Percentiles rank a stretch among this genome's conserved stretches.
These are phyloP conservation scores for Pitta sordida DNA, from an alignment of 2,113 vertebrate genomes.

Conservation along the genomic window DNA sequence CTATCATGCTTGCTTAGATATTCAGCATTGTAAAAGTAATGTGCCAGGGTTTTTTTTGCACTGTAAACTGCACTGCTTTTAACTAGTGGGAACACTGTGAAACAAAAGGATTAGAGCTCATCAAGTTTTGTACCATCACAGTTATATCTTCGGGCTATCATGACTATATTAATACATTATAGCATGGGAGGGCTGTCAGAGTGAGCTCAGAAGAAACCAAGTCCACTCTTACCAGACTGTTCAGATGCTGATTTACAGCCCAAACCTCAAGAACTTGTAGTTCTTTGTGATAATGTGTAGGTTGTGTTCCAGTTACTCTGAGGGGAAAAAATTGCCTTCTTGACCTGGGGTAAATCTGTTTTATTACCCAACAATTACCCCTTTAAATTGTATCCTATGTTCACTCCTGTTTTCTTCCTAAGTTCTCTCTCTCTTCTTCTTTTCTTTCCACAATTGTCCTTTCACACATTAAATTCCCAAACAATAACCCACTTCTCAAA, in stretches of 20 bases:
- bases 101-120: conserved; percentile 45
- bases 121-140: conserved; percentile 36
- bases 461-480: not conserved
- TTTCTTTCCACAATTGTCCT: not conserved
- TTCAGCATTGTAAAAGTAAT: conserved; percentile 40
- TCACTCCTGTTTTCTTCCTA: not conserved
- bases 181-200: conserved; percentile 8
- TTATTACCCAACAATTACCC: not conserved
- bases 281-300: not conserved
- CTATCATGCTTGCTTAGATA: not conserved
- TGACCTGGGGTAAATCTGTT: not conserved
- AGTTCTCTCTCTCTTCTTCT: not conserved
- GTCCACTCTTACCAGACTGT: not conserved
- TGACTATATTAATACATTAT: conserved; percentile 51
- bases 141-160: conserved; percentile 46
- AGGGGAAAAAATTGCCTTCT: not conserved
- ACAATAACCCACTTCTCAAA: not conserved
- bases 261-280: not conserved
- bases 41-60: not conserved
- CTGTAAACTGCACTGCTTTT: conserved; percentile 6
- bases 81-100: not conserved
- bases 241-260: not conserved
- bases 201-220: conserved; percentile 14
- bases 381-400: not conserved
- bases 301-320: not conserved